These are phyloP conservation scores for Chanos chanos DNA, from an alignment of 2,797 vertebrate species.

Conservation along the genomic window DNA sequence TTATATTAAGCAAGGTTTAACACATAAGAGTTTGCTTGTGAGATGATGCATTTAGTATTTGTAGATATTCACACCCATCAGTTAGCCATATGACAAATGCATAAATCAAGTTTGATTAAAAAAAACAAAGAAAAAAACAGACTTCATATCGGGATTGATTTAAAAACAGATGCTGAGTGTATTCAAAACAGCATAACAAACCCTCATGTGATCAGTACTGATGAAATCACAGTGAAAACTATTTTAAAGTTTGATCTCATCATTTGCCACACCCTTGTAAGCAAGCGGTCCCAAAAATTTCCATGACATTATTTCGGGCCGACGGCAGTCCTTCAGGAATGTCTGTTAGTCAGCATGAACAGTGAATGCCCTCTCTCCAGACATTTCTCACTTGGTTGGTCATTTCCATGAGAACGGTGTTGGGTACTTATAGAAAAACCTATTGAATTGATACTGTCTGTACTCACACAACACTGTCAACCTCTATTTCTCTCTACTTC, in stretches of 20 bases:
- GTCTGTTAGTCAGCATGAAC: constrained; percentile 21
- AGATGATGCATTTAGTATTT: too few relatives aligned
- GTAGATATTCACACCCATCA: too few relatives aligned
- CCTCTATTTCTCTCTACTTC: constrained; percentile 16
- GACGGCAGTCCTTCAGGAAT: too few relatives aligned
- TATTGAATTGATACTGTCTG: constrained; percentile 11
- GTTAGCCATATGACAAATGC: too few relatives aligned
- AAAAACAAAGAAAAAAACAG: too few relatives aligned
- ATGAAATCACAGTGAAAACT: neutral
- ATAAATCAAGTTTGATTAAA: too few relatives aligned
- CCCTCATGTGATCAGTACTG: neutral
- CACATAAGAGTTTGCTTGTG: too few relatives aligned
- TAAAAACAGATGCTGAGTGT: too few relatives aligned
- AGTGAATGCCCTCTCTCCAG: neutral
- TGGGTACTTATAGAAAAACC: constrained; percentile 9
- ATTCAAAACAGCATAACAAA: too few relatives aligned
- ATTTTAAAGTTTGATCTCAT: neutral
- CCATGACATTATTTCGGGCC: too few relatives aligned
- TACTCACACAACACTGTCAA: constrained; percentile 1
- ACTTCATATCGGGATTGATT: too few relatives aligned
- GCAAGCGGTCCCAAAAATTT: neutral
- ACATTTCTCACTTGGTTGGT: neutral
- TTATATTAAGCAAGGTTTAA: too few relatives aligned
- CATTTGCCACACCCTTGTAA: constrained; percentile 47
- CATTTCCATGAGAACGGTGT: constrained; percentile 1